phyloP scores from a whole-genome alignment of 2,113 vertebrate genomes.

The Rhagologus leucostigma region DNA sequence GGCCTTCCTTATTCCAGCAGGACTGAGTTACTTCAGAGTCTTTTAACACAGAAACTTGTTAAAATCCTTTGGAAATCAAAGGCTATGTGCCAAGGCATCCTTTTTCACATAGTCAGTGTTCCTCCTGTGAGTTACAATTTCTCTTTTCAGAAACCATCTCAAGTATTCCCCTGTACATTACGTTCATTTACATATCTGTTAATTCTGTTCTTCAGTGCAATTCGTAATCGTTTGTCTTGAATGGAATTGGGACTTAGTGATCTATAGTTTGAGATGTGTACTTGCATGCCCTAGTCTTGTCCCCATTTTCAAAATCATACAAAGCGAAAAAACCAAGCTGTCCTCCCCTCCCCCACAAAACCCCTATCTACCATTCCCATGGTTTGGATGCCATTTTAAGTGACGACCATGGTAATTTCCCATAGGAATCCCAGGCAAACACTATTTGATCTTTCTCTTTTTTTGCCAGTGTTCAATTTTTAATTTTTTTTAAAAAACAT shows the following conservation, averaged over 20 bases:
- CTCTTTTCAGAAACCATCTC: background rate
- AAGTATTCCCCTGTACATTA: background rate
- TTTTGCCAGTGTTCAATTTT: background rate
- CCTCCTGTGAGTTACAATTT: background rate
- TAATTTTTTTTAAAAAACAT: rapidly evolving
- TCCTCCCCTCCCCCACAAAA: background rate
- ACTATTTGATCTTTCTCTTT: background rate
- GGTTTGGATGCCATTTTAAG: background rate
- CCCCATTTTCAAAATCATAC: background rate
- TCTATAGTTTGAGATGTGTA: background rate
- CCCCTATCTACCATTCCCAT: background rate
- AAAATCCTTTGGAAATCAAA: background rate
- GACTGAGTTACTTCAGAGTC: background rate
- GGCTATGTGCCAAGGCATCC: background rate
- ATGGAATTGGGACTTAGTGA: background rate
- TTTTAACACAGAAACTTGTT: background rate
- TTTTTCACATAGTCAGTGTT: background rate
- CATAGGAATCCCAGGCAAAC: background rate
- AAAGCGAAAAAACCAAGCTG: background rate
- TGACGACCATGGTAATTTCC: background rate
- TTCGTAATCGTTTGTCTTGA: background rate
- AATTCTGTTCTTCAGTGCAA: background rate
- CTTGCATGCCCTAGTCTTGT: background rate
- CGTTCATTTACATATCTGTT: background rate
- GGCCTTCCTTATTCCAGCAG: background rate